Base-by-base conservation (phyloP, 2,113 vertebrate species). In the Lycocorax pyrrhopterus region DNA sequence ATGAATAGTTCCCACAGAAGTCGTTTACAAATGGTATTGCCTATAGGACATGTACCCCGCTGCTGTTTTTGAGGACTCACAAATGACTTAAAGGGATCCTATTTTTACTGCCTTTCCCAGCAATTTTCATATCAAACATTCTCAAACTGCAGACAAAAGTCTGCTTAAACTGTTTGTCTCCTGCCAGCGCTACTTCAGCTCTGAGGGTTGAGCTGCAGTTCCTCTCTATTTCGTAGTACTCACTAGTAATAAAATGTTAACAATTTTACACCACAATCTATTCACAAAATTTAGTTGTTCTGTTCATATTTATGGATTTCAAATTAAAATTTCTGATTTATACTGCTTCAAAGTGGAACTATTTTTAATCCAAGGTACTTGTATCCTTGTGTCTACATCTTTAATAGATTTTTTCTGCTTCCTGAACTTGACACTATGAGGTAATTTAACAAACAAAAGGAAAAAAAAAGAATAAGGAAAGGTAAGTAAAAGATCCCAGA, bases 1-100 rank as follows among this genome's bases (percentile, higher is more conserved):
- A 96, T 93, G 64, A 95, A 96, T 74, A 92, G 49, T 37, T 96
- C 87, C 64, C 68, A 85, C 41, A 92, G 90, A 94, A 91, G 30
- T 78, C 6, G 6, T 83, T 94, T 78, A 84, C 55, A 93, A 87
- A 87, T 91, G 27, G 27, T 69, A 75, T 75, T 95, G 47, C 71
- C 89, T 84, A 46, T 43, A 90, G 30, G 89, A 87, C 44, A 27
- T 41, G 37, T 63, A 73, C 84, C 23, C 49, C 6, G 20, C 59
- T 87, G 67, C 49, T 95, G 76, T 3, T 84, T 92, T 94, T 85
- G 67, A 78, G 74, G 35, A 89, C 26, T 92, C 47, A 95, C 5
- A 60, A 92, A 83, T 80, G 30, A 66, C 73, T 85, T 93, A 66
- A 95, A 96, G 32, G 9, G 35, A 56, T 89, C 44, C 37, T 85